phyloP scores from a whole-genome alignment of 23 tunicate species.

The Trididemnum clinides region DNA sequence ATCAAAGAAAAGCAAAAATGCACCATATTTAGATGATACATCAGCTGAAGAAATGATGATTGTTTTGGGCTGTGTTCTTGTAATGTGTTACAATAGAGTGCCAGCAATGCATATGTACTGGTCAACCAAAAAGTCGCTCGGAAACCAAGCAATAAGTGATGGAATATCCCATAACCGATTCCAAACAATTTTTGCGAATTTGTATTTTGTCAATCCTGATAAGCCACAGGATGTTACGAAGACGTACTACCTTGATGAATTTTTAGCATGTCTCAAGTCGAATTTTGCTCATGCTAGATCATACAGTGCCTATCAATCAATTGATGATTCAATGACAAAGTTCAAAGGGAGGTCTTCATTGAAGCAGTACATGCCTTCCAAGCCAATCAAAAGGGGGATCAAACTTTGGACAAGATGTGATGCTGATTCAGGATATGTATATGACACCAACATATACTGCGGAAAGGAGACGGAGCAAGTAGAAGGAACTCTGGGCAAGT shows the following conservation, averaged over 20 bases:
- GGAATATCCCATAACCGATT: constrained; percentile 12
- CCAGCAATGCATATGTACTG: no score
- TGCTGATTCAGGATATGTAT: constrained; percentile 14
- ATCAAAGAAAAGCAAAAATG: not conserved
- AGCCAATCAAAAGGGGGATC: constrained; percentile 21
- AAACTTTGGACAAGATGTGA: constrained; percentile 32
- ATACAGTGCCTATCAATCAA: constrained; percentile 9
- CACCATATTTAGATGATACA: not conserved
- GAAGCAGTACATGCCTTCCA: constrained; percentile 1
- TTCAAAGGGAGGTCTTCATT: constrained; percentile 19
- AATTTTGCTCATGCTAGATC: not conserved
- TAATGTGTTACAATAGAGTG: not conserved
- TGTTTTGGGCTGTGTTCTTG: not conserved
- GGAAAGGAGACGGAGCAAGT: constrained; percentile 22
- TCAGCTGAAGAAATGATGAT: constrained; percentile 20
- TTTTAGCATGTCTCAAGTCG: constrained; percentile 11
- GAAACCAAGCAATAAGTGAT: constrained; percentile 6
- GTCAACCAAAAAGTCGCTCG: no score
- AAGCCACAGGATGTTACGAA: constrained; percentile 28
- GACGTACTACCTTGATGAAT: constrained; percentile 10
- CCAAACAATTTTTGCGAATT: constrained; percentile 15
- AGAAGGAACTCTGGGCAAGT: constrained; percentile 15
- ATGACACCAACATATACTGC: constrained; percentile 17
- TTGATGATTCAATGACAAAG: constrained; percentile 7
- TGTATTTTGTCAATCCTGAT: constrained; percentile 17